These are phyloP conservation scores for Steinernema feltiae DNA, from an alignment of 1,140 invertebrate genomes.

Conservation along the genomic window DNA sequence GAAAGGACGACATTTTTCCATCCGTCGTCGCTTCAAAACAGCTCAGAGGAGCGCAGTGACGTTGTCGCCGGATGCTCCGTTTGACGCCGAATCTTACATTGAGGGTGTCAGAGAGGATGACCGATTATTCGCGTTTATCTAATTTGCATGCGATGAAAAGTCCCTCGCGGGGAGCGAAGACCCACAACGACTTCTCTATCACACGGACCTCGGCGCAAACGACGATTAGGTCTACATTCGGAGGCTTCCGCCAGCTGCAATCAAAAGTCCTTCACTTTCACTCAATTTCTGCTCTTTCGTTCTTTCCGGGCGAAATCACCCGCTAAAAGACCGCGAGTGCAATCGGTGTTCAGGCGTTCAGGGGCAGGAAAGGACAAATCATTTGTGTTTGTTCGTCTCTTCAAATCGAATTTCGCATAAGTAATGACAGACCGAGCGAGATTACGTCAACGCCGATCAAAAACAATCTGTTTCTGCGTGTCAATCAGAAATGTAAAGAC, in stretches of 20 bases:
- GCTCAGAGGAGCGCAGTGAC: no score
- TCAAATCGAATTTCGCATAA: conserved; percentile 12
- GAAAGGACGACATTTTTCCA: background rate
- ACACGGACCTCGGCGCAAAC: no score
- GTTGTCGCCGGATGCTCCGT: background rate
- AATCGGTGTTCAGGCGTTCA: background rate
- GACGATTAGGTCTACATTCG: no score
- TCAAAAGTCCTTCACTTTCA: background rate
- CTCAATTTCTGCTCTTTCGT: background rate
- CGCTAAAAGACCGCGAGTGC: background rate
- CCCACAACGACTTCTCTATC: no score
- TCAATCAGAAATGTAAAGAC: background rate
- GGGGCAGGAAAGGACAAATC: background rate
- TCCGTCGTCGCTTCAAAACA: no score
- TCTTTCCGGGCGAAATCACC: no score
- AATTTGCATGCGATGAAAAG: background rate
- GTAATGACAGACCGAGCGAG: background rate
- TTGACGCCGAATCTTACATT: background rate
- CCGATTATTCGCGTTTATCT: background rate
- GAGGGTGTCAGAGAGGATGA: background rate
- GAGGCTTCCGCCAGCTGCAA: background rate
- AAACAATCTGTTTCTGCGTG: background rate
- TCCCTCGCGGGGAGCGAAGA: no score
- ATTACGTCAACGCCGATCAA: background rate
- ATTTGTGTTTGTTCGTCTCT: background rate